Base-by-base conservation (phyloP, 2,113 vertebrate species). In the Myxocyprinus asiaticus region DNA sequence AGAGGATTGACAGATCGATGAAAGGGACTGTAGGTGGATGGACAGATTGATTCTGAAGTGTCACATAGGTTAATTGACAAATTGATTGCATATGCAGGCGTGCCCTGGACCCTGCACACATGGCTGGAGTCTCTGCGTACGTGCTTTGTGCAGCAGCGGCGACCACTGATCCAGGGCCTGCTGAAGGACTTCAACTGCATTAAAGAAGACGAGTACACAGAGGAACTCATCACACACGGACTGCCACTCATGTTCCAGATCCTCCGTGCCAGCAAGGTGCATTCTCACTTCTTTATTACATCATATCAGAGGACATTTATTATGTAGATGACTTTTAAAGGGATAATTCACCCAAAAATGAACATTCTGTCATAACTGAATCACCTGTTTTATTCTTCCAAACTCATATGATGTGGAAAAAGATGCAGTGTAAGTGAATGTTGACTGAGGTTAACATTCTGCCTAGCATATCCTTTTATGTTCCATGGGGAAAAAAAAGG, bases 181-280 rank as follows among this genome's bases (percentile, higher is more conserved):
- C 90, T 94, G 66, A 93, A 93, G 76, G 94, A 94, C 87, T 94
- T 94, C 87, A 87, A 88, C 84, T 89, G 90, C 85, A 92, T 94
- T 82, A 90, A 91, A 79, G 93, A 94, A 76, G 93, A 94, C 0
- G 90, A 94, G 85, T 94, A 93, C 90, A 94, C 92, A 0, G 90
- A 93, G 88, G 93, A 94, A 81, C 91, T 94, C 78, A 89, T 94
- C 89, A 92, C 91, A 0, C 91, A 91, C 62, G 93, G 93, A 75
- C 89, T 94, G 87, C 91, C 93, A 4, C 91, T 94, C 79, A 93
- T 94, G 91, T 94, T 94, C 83, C 91, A 94, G 88, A 94, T 94
- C 86, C 91, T 94, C 7, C 87, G 89, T 11, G 59, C 89, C 85
- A 92, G 92, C 93, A 93, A 94, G 93, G 93, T 90, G 22, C 45